Base-by-base conservation (phyloP, 2,797 vertebrate genomes). In the Masticophis lateralis region DNA sequence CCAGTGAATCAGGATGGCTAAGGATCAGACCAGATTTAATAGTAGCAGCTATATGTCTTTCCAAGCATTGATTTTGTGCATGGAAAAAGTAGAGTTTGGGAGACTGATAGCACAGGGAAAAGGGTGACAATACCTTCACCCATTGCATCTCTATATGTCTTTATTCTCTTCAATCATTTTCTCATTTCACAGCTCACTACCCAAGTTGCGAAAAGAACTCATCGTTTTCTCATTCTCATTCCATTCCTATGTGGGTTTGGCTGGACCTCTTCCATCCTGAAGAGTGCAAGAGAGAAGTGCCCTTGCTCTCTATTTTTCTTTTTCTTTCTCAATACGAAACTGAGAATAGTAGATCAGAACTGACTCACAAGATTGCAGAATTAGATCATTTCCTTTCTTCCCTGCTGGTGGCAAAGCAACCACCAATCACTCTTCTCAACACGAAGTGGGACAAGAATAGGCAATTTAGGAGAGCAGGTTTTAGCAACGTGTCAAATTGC, bases 1-100 rank as follows among this genome's bases (percentile, higher is more conserved):
- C 91, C 1, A 86, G 92, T 91, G 86, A 88, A 86, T 94, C 92
- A 91, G 87, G 87, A 91, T 74, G 25, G 4, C 9, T 59, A 13
- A 51, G 55, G 18, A 20, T 14, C 18, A 79, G 63, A 28, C 13
- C 87, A 69, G 61, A 43, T 22, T 20, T 25, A 59, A 86, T n/a
- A 27, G 37, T 16, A 13, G 28, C 57, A 61, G 51, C 6, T 16
- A 27, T 9, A 28, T 43, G 37, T 88, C 22, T 56, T n/a, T 25
- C 32, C 53, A n/a, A 56, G 28, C 27, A 51, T 53, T 32, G 13
- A 27, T 28, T 53, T 51, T 55, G 8, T 37, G 20, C 53, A 69
- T 16, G 66, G 47, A 66, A 28, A 56, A 88, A 43, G 10, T 55
- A 22, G 20, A 16, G 4, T 53, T 6, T 12, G 51, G 28, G 12